These are phyloP conservation scores for Eretmochelys imbricata DNA, from an alignment of 2,113 vertebrate species.

Conservation along the genomic window DNA sequence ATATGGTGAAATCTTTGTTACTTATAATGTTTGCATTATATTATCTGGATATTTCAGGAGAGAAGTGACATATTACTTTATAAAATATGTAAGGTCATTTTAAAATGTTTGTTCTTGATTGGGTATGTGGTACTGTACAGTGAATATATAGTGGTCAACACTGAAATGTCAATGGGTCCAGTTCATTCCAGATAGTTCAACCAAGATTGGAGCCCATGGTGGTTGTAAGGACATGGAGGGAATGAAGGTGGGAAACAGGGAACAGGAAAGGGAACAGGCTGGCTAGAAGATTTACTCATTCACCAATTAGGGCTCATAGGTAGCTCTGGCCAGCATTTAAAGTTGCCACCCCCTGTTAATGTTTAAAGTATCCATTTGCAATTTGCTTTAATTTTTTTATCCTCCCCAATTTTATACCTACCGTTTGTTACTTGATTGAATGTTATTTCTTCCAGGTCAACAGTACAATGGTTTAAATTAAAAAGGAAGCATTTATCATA, in stretches of 20 bases:
- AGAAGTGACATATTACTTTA: fast-evolving
- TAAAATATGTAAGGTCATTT: background rate
- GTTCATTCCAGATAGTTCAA: background rate
- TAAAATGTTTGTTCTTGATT: background rate
- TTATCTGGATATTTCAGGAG: background rate
- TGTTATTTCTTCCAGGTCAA: background rate
- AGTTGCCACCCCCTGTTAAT: background rate
- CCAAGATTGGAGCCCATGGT: background rate
- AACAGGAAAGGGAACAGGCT: background rate
- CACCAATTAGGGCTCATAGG: background rate
- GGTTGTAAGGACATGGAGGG: background rate
- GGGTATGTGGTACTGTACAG: background rate
- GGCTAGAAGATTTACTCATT: background rate
- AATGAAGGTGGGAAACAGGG: background rate
- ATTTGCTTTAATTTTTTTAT: background rate
- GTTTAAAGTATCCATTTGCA: background rate
- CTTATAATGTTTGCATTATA: fast-evolving
- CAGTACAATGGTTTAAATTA: background rate
- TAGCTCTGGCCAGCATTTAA: background rate
- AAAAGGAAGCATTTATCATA: background rate
- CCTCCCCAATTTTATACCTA: background rate
- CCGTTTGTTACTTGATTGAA: background rate
- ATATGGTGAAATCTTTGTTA: background rate
- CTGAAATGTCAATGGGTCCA: background rate
- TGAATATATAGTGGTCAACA: background rate